Evolutionary conservation across 2,113 vertebrate genomes (phyloP), one percentile per base, ranked within the genome.

Genomic region (Rhagologus leucostigma): DNA sequence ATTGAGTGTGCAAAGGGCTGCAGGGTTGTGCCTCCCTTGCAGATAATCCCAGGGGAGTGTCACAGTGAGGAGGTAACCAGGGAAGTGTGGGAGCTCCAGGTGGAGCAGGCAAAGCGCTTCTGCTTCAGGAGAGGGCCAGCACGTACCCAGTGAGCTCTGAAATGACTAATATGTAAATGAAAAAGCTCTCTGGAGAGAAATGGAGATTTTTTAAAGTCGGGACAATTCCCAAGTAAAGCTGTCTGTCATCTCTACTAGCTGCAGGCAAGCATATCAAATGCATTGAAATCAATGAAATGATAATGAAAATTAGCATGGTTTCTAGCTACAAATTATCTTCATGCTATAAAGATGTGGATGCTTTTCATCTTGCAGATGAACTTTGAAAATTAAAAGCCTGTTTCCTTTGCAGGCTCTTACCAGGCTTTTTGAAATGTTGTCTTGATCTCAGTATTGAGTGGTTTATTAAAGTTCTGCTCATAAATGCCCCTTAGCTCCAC

Each of bases 281-380:
- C 88, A 35, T 49, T 85, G 78, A 75, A 82, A 83, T 88, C 69
- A 83, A 53, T 91, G 68, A 62, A 79, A 75, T 63, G 84, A 65
- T 78, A 71, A 79, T 87, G 60, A 93, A 82, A 83, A 77, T 65
- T 78, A 93, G 79, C 77, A 78, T 89, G 69, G 65, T 87, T 95
- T 88, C 84, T 70, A 80, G 91, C 88, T 95, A 90, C 75, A 87
- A 69, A 77, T 65, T 86, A 69, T 85, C 87, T 94, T 86, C n/a
- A 27, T 81, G 81, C 82, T 32, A 46, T 77, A 35, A 84, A 71
- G 92, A 81, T 64, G 46, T 44, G 60, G 41, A 68, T 78, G 78
- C 65, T 87, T 96, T 94, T 96, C 35, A 60, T 82, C 90, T 91
- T 84, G 55, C 44, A 60, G 79, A 57, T 91, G 62, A 94, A 81